A percentile compares a stretch with the other conserved stretches of the same genome.
These are phyloP conservation scores for Leptothorax acervorum DNA, from an alignment of 2,888 invertebrate genomes.

Conservation along the genomic window DNA sequence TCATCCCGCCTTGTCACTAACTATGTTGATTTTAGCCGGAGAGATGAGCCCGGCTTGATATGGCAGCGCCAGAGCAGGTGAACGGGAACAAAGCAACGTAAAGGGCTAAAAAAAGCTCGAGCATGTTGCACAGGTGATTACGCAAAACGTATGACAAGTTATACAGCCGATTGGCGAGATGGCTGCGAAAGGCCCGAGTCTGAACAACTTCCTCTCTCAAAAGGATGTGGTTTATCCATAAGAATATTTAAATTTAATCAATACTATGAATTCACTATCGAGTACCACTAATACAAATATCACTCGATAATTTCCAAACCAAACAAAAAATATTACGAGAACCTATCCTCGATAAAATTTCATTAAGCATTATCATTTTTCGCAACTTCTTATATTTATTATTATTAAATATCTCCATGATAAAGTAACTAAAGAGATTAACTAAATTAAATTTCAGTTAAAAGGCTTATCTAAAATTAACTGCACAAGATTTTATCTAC, in stretches of 20 bases:
- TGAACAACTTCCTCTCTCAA: slow-evolving; percentile 54
- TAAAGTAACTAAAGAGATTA: slow-evolving; percentile 25
- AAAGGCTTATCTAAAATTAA: slow-evolving; percentile 28
- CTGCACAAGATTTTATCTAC: slow-evolving; percentile 22
- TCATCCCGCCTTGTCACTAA: slow-evolving; percentile 50
- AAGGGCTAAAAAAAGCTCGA: slow-evolving; percentile 12
- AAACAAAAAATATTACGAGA: not conserved
- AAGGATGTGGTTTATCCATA: slow-evolving; percentile 2
- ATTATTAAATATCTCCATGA: not conserved
- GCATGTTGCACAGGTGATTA: slow-evolving; percentile 32
- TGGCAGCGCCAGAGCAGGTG: slow-evolving; percentile 15
- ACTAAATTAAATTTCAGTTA: slow-evolving; percentile 43
- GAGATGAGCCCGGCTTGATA: slow-evolving; percentile 38
- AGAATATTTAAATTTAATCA: not conserved
- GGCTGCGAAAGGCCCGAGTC: slow-evolving; percentile 20
- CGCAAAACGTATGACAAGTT: slow-evolving; percentile 48
- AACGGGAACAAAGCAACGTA: slow-evolving; percentile 23
- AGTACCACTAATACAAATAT: slow-evolving; percentile 8
- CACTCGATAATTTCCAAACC: not conserved
- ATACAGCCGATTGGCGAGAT: slow-evolving; percentile 31
- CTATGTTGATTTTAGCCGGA: slow-evolving; percentile 50
- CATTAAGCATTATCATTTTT: slow-evolving; percentile 21
- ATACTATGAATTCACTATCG: not conserved
- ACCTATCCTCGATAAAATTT: not conserved
- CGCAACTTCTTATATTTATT: not conserved